Evolutionary conservation across 1,140 invertebrate species (phyloP).

Genomic region (Lycorma delicatula): DNA sequence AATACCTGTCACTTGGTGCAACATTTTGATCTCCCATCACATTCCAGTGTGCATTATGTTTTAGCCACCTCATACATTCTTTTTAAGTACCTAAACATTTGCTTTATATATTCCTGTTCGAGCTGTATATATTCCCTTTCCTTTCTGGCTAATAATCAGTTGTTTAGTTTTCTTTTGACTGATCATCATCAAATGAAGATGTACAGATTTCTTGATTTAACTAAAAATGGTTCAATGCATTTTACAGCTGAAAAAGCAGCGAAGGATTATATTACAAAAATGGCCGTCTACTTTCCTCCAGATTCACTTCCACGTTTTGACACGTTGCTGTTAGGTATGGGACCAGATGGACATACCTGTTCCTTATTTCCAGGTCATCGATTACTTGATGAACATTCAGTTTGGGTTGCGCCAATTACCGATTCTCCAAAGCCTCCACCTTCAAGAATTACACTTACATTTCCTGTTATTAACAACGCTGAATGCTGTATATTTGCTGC

Average conservation of each 20-base stretch:
- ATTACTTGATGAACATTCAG: slow-evolving; percentile 51
- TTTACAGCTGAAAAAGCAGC: slow-evolving; percentile 70
- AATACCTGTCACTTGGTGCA: no score
- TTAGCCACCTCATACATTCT: no score
- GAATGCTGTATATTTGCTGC: slow-evolving; percentile 74
- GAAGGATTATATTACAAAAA: slow-evolving; percentile 63
- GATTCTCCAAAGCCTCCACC: slow-evolving; percentile 96
- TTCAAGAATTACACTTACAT: slow-evolving; percentile 82
- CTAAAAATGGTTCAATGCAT: background rate
- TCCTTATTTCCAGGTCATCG: slow-evolving; percentile 89
- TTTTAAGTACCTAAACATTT: no score
- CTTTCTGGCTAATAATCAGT: background rate
- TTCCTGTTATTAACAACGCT: slow-evolving; percentile 86
- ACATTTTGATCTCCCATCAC: no score
- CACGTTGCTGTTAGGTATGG: slow-evolving; percentile 85
- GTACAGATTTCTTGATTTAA: background rate
- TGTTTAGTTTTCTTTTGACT: background rate
- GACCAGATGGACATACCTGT: slow-evolving; percentile 97
- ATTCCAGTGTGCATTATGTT: no score
- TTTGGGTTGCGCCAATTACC: slow-evolving; percentile 74
- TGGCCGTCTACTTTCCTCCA: slow-evolving; percentile 51
- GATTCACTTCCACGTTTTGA: slow-evolving; percentile 67
- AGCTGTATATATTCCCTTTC: no score
- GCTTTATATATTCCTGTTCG: no score
- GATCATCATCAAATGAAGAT: background rate